Evolutionary conservation across 2,113 vertebrate genomes (phyloP).

Genomic region (Nicator chloris): DNA sequence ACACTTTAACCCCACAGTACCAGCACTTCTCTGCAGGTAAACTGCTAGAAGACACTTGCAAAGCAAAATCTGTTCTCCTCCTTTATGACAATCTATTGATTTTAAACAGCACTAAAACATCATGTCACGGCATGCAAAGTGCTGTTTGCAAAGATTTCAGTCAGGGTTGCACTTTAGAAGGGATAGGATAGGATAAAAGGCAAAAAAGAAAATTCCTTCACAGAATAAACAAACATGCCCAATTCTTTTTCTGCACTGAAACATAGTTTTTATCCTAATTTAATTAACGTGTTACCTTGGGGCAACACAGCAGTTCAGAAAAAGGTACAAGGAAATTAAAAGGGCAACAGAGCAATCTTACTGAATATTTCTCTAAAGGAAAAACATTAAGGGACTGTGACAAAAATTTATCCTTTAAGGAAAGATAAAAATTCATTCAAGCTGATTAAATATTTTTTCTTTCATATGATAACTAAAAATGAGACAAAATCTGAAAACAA

Average conservation of each 20-base stretch:
- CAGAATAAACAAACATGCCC: constrained; percentile 36
- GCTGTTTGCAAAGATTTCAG: not conserved
- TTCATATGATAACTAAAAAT: not conserved
- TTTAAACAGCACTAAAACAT: not conserved
- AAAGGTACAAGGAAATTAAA: constrained; percentile 67
- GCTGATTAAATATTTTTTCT: constrained; percentile 35
- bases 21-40: not conserved
- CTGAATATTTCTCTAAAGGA: constrained; percentile 13
- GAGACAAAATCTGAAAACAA: not conserved
- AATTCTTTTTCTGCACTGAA: constrained; percentile 35
- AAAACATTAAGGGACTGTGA: constrained; percentile 21
- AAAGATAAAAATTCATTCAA: constrained; percentile 56
- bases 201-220: not conserved
- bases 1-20: not conserved
- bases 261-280: constrained; percentile 59
- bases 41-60: not conserved
- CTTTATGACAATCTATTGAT: not conserved
- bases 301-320: constrained; percentile 53
- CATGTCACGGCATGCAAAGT: not conserved
- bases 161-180: not conserved
- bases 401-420: constrained; percentile 16
- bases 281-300: constrained; percentile 56
- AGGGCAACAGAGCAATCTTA: constrained; percentile 59
- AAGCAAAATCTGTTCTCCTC: not conserved
- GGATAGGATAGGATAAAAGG: not conserved